These are phyloP conservation scores for Lepilemur ruficaudatus DNA, from an alignment of 2,797 vertebrate species.

Conservation along the genomic window DNA sequence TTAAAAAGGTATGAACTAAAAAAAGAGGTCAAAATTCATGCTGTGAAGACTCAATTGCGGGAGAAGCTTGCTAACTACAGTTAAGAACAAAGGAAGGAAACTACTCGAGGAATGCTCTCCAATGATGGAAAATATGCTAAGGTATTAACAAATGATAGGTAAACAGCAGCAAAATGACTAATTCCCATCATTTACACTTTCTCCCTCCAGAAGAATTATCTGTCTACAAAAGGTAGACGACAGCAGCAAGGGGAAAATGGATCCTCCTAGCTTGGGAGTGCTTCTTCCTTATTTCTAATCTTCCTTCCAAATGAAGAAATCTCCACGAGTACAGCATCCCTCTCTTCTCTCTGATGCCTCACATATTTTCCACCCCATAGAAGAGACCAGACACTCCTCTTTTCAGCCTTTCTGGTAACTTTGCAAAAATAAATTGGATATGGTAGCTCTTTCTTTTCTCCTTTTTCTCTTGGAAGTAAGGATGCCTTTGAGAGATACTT, in stretches of 20 bases:
- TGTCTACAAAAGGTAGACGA: neutral
- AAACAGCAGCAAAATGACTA: neutral
- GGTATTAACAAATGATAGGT: neutral
- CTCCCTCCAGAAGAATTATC: neutral
- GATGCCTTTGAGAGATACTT: neutral
- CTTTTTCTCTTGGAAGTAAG: neutral
- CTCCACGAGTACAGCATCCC: neutral
- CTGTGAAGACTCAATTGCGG: neutral
- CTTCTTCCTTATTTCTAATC: neutral
- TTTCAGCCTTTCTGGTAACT: neutral
- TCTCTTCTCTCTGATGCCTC: neutral
- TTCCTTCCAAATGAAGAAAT: neutral
- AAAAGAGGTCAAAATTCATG: neutral
- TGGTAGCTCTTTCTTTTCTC: neutral
- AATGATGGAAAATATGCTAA: neutral
- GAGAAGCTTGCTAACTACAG: neutral
- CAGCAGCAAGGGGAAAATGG: neutral
- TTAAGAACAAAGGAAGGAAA: conserved; percentile 23
- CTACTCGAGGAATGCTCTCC: neutral
- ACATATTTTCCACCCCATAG: too few species aligned
- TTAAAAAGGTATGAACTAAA: neutral
- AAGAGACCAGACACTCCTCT: neutral
- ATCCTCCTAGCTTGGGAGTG: neutral
- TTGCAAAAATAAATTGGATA: neutral
- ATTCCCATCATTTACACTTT: neutral